A percentile compares a stretch with the other conserved stretches of the same genome.
phyloP scores from a whole-genome alignment of 2,888 invertebrate species.

The Drosophila setosimentum region DNA sequence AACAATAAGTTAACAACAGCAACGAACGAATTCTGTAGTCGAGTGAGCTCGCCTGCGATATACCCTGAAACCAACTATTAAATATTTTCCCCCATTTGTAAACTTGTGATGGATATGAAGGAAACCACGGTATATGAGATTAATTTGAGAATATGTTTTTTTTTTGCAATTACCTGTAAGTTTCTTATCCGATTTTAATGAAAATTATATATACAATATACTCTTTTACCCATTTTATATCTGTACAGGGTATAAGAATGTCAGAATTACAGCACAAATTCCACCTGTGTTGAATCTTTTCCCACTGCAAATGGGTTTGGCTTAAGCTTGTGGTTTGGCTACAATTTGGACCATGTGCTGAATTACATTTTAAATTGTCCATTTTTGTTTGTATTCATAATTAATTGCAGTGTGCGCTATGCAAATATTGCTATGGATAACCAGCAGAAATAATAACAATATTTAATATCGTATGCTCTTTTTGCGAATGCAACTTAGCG shows the following conservation, averaged over 20 bases:
- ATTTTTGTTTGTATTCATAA: not conserved
- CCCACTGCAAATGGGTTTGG: slow-evolving; percentile 1
- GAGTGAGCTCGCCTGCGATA: not conserved
- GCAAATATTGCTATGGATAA: not conserved
- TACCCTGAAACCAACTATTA: too few species aligned
- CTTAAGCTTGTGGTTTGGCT: slow-evolving; percentile 1
- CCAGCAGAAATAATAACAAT: not conserved
- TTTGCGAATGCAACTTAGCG: not conserved
- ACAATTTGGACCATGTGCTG: slow-evolving; percentile 15
- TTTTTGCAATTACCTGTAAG: not conserved
- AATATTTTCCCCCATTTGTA: not conserved
- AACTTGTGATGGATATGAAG: too few species aligned
- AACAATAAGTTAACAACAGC: slow-evolving; percentile 11
- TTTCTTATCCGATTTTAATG: not conserved
- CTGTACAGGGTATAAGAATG: not conserved
- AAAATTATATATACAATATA: not conserved
- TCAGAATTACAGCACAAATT: not conserved
- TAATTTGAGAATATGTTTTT: not conserved
- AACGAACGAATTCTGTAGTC: not conserved
- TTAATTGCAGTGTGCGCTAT: not conserved
- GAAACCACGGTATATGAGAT: not conserved
- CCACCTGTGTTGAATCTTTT: not conserved
- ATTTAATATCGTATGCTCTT: not conserved
- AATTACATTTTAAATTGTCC: not conserved
- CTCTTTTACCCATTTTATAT: not conserved